Conservation (phyloP, 2,888 invertebrate genomes). For the Bellardia bayeri region DNA sequence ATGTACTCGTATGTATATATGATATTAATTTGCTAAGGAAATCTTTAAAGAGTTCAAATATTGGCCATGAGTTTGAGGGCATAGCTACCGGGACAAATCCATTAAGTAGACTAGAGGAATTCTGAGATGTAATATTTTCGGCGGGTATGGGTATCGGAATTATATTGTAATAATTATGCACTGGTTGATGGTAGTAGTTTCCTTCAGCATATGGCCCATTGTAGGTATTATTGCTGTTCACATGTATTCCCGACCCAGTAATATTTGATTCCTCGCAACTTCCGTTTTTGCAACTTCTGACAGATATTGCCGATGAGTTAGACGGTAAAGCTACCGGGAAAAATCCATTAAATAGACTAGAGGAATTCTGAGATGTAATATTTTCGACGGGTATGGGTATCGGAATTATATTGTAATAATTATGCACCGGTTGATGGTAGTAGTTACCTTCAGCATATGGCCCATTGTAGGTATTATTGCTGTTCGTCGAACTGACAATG, state of each 20-base stretch:
- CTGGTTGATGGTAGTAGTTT: conserved; percentile 28
- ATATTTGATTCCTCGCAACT: too few relatives aligned
- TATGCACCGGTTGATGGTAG: conserved; percentile 39
- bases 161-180: conserved; percentile 47
- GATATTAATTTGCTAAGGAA: conserved; percentile 4
- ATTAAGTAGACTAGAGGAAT: not conserved
- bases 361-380: not conserved
- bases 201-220: conserved; percentile 52
- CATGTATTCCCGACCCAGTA: not conserved
- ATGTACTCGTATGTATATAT: not conserved
- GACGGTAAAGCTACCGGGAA: not conserved
- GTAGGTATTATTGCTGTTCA: conserved; percentile 43
- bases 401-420: conserved; percentile 41
- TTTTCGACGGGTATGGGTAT: conserved; percentile 11
- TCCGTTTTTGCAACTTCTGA: too few relatives aligned
- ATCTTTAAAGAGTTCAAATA: not conserved
- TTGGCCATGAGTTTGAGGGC: not conserved
- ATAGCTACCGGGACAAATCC: not conserved
- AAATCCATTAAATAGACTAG: not conserved
- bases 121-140: not conserved
- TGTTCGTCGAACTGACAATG: not conserved
- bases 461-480: conserved; percentile 49
- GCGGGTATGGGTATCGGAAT: conserved; percentile 19
- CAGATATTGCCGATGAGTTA: conserved; percentile 7
- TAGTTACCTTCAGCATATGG: conserved; percentile 49